A percentile compares a stretch with the other conserved stretches of the same genome.
phyloP scores from a whole-genome alignment of 37 sponge, comb jelly and placozoan genomes.

The Spongia lamella region DNA sequence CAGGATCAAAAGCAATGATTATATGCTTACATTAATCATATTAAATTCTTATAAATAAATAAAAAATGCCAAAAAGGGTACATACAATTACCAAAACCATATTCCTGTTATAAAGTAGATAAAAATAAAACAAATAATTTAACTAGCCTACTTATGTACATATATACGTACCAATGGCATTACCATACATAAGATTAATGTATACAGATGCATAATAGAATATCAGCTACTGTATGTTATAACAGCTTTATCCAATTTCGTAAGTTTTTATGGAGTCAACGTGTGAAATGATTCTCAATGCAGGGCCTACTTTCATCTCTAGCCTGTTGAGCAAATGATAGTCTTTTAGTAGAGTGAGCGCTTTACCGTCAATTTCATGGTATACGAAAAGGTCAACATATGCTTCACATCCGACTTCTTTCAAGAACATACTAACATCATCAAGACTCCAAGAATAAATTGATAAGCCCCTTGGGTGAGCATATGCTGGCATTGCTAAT shows the following conservation, averaged over 20 bases:
- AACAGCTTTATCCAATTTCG: constrained; percentile 5
- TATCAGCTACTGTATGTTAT: no score
- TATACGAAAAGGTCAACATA: constrained; percentile 62
- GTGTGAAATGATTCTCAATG: constrained; percentile 62
- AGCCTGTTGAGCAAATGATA: constrained; percentile 72
- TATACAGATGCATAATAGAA: no score
- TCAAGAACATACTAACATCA: constrained; percentile 65
- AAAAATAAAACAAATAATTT: no score
- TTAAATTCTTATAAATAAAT: no score
- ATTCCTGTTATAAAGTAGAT: no score
- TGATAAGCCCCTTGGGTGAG: constrained; percentile 56
- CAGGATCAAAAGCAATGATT: no score
- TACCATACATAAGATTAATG: no score
- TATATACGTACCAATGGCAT: no score
- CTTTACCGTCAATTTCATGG: constrained; percentile 66
- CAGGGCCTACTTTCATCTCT: constrained; percentile 61
- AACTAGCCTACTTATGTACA: neutral
- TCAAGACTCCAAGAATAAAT: constrained; percentile 58
- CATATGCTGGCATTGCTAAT: constrained; percentile 21
- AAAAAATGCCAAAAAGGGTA: no score
- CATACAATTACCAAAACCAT: no score
- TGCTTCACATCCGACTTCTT: constrained; percentile 61
- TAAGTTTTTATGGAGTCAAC: constrained; percentile 33
- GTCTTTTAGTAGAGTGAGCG: constrained; percentile 57
- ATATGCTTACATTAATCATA: no score